Evolutionary conservation across 2,113 vertebrate genomes (phyloP), one percentile per base, ranked within the genome.

Genomic region (Myotis yumanensis): DNA sequence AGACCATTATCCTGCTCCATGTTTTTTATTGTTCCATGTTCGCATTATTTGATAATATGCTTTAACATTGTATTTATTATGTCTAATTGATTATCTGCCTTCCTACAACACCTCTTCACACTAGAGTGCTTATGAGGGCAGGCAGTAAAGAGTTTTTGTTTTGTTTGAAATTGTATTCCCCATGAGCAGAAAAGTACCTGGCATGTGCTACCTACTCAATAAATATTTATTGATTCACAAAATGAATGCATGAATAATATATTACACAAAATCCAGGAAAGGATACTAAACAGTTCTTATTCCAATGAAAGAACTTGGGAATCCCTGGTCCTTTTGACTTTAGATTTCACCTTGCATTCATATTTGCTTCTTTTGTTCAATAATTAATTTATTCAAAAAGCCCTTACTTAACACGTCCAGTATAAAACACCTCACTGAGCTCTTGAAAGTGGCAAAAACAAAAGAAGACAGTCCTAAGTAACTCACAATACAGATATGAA

Each of bases 11-110:
- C 14, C 16, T 37, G 28, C 12, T 87, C 57, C 35, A 57, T n/a
- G 4, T 57, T 79, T 90, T 76, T 80, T 30, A 66, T 48, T 93
- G 52, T 52, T 82, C 4, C 12, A 48, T 64, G 40, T 43, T n/a
- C 16, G 68, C 86, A 8, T 30, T 91, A 51, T 22, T 46, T 94
- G 48, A 52, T 46, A 40, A 48, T 75, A 77, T 43, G 5, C 15
- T 73, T 84, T 90, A 5, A 48, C 40, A 68, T 73, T 84, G 83
- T 91, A 85, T 92, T 43, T 91, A 85, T 46, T 86, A 10, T 48
- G 4, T 62, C 75, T 79, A 43, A n/a, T 72, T 80, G n/a, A 51
- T 73, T 43, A 57, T 73, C 28, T 54, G 14, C 57, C 28, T 90
- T 93, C 23, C n/a, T 18, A 22, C 14, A 86, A 79, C 9, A 75